Base-by-base conservation (phyloP, 2,113 vertebrate species). In the Nothobranchius kuhntae region DNA sequence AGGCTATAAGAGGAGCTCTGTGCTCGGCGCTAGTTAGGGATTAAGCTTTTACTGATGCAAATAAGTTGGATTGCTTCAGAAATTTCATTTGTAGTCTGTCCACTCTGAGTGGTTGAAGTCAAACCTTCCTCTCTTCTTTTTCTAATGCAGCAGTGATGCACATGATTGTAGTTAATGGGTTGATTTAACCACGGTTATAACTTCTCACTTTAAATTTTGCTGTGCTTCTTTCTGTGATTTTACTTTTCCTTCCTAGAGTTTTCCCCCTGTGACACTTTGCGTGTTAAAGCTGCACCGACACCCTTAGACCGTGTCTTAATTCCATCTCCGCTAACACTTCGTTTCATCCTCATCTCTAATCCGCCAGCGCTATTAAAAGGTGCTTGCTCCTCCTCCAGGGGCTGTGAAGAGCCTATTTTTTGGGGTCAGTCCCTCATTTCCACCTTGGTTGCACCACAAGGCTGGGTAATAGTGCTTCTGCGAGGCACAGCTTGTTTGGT, bases 331-430 rank as follows among this genome's bases (percentile, higher is more conserved):
- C 94, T 95, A 94, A 95, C 88, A 87, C 90, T 83, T 65, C 62
- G 54, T 75, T 70, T 66, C 35, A 17, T 61, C 73, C 71, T 48
- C 26, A 52, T 73, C 66, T 90, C 91, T 96, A 95, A 96, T 88
- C 75, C 73, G 2, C 82, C 81, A 78, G 80, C 4, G 84, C 80
- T 87, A 85, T 96, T 93, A 96, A 95, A 97, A 96, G 91, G 92
- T 86, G 67, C 67, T 40, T 0, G 58, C 45, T 44, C 46, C 68
- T 59, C 36, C 12, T 82, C 38, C n/a, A 26, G 10, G 69, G 66
- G 59, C 65, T 21, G 57, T 85, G 80, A 3, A 81, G 15, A 47
- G 64, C 77, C 71, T 54, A 53, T 56, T 40, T 53, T 65, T 78
- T 30, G 30, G 30, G 30, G 4, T 30, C 30, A 36, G 42, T 71